Conservation (phyloP, 2,797 vertebrate genomes). For the Notoglanidium macrostoma region DNA sequence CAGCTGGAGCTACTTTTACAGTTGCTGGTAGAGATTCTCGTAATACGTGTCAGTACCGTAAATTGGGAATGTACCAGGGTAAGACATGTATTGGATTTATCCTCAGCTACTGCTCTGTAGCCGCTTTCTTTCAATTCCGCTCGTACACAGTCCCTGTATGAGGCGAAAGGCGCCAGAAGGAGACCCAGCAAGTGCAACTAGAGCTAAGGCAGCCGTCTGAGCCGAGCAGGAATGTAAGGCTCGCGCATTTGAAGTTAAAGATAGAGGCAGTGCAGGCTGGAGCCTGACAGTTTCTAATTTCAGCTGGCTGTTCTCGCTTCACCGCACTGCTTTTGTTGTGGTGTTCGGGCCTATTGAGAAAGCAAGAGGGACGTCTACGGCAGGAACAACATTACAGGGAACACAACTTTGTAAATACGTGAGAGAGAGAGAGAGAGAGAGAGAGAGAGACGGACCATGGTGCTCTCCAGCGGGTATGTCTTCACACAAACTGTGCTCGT, state of each 20-base stretch:
- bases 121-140: slow-evolving; percentile 39
- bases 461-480: slow-evolving; percentile 84
- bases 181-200: slow-evolving; percentile 76
- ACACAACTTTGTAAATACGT: slow-evolving; percentile 42
- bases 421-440: slow-evolving; percentile 44
- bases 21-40: background rate
- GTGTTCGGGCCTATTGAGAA: slow-evolving; percentile 14
- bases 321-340: slow-evolving; percentile 63
- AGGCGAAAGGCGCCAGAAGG: slow-evolving; percentile 65
- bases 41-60: slow-evolving; percentile 24
- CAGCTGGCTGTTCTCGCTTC: slow-evolving; percentile 63
- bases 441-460: slow-evolving; percentile 69
- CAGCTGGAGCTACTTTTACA: background rate
- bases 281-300: slow-evolving; percentile 82
- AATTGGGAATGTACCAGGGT: slow-evolving; percentile 37
- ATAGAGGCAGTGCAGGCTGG: slow-evolving; percentile 86
- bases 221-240: slow-evolving; percentile 92
- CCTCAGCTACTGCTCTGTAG: slow-evolving; percentile 18
- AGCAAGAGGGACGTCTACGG: slow-evolving; percentile 17
- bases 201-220: slow-evolving; percentile 81
- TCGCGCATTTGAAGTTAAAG: slow-evolving; percentile 96
- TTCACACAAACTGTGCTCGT: background rate
- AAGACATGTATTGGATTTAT: slow-evolving; percentile 35
- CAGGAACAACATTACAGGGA: slow-evolving; percentile 39
- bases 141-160: slow-evolving; percentile 11